Percentiles rank a stretch among this genome's conserved stretches.
phyloP scores from a whole-genome alignment of 30 jellyfish, hydroid and myxozoan species.

The Rhopilema esculentum region DNA sequence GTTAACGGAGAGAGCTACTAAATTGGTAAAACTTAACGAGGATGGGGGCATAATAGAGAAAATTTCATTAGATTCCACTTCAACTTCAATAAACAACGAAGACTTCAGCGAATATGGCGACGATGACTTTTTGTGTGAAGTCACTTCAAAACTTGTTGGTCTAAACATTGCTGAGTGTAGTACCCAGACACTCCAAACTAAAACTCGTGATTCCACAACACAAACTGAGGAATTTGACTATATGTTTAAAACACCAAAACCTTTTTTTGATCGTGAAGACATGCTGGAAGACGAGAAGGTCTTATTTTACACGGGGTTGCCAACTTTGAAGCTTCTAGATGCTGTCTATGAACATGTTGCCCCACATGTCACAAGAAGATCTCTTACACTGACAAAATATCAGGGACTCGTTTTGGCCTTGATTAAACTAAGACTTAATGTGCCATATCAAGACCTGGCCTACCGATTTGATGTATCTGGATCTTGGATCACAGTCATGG shows the following conservation, averaged over 20 bases:
- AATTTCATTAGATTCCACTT: not conserved
- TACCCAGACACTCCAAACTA: not conserved
- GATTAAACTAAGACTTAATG: conserved; percentile 28
- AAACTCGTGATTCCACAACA: not conserved
- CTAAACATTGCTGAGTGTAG: not conserved
- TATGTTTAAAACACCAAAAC: not conserved
- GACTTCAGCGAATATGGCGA: not conserved
- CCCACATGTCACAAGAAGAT: conserved; percentile 20
- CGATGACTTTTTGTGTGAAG: not conserved
- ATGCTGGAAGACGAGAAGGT: conserved; percentile 27
- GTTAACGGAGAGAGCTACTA: not conserved
- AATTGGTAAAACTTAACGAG: not conserved
- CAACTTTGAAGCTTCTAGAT: conserved; percentile 33
- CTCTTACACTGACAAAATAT: not conserved
- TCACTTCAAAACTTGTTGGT: not conserved
- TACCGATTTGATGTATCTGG: conserved; percentile 37
- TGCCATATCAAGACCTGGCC: conserved; percentile 53
- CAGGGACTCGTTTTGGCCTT: conserved; percentile 51
- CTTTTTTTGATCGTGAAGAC: not conserved
- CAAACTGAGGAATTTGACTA: not conserved
- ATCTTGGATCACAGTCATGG: conserved; percentile 37
- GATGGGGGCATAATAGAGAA: not conserved
- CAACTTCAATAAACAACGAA: not conserved
- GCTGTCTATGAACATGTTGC: conserved; percentile 38
- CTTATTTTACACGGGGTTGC: conserved; percentile 46